These are phyloP conservation scores for Polymixis flavicincta DNA, from an alignment of 2,888 invertebrate genomes.

Conservation along the genomic window DNA sequence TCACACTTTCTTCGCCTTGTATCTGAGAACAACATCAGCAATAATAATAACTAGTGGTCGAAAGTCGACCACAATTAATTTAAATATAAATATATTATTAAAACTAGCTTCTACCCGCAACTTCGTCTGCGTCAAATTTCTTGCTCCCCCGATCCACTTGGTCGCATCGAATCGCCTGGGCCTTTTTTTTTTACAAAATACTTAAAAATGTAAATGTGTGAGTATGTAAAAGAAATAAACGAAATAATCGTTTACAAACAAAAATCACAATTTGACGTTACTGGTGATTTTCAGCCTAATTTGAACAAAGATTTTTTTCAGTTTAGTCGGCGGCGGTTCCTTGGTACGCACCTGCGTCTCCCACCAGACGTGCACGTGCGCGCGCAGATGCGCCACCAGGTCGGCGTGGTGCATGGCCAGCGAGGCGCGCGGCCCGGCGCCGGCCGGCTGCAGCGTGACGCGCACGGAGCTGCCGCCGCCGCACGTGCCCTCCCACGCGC, in stretches of 20 bases:
- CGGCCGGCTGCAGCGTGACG: conserved; percentile 96
- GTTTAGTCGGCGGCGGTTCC: neutral
- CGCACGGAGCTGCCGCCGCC: conserved; percentile 91
- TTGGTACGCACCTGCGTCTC: conserved; percentile 89
- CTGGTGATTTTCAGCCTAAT: neutral
- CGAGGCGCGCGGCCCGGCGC: conserved; percentile 95
- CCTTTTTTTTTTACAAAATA: too few relatives aligned
- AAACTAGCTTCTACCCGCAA: too few relatives aligned
- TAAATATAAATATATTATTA: too few relatives aligned
- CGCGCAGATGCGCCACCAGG: conserved; percentile 97
- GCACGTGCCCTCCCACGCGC: conserved; percentile 93
- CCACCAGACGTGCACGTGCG: conserved; percentile 99
- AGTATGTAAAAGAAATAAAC: too few relatives aligned
- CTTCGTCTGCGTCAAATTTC: too few relatives aligned
- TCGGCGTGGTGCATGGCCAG: conserved; percentile 96
- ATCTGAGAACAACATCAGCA: conserved; percentile 72
- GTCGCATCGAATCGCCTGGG: too few relatives aligned
- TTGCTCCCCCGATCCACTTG: too few relatives aligned
- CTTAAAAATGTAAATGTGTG: too few relatives aligned
- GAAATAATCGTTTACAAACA: too few relatives aligned
- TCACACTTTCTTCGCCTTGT: conserved; percentile 88
- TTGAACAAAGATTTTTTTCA: neutral
- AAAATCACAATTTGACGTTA: neutral
- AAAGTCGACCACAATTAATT: too few relatives aligned
- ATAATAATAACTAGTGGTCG: neutral